phyloP scores from a whole-genome alignment of 2,113 vertebrate genomes.

The Clupea harengus region DNA sequence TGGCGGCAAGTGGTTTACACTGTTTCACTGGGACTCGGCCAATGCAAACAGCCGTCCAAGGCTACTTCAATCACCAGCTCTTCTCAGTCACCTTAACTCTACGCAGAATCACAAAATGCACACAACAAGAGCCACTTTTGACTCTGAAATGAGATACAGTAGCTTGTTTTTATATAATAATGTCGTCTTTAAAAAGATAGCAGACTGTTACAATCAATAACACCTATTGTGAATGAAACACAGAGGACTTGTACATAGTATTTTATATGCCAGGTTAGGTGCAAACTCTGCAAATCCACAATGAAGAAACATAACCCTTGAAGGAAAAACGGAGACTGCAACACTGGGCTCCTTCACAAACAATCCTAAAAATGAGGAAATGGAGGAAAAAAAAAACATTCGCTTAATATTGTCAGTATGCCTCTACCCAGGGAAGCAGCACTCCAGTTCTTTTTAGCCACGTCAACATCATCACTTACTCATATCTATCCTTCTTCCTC shows the following conservation, averaged over 20 bases:
- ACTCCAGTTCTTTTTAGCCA: slow-evolving; percentile 56
- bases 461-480: slow-evolving; percentile 39
- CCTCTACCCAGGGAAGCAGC: slow-evolving; percentile 70
- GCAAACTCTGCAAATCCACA: slow-evolving; percentile 78
- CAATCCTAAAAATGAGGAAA: slow-evolving; percentile 51
- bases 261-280: slow-evolving; percentile 69
- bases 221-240: slow-evolving; percentile 51
- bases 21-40: not conserved
- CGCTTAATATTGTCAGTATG: slow-evolving; percentile 57
- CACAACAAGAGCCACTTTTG: slow-evolving; percentile 36
- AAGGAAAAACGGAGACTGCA: slow-evolving; percentile 55
- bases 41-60: not conserved
- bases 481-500: slow-evolving; percentile 5
- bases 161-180: slow-evolving; percentile 44
- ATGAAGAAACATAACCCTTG: slow-evolving; percentile 54
- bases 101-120: slow-evolving; percentile 32
- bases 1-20: slow-evolving; percentile 13
- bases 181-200: slow-evolving; percentile 37
- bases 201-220: slow-evolving; percentile 34
- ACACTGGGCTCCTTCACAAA: slow-evolving; percentile 70
- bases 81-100: not conserved
- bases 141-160: slow-evolving; percentile 53
- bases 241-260: slow-evolving; percentile 52
- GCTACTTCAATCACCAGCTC: not conserved
- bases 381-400: slow-evolving; percentile 46